These are phyloP conservation scores for Perccottus glenii DNA, from an alignment of 2,113 vertebrate species.

Conservation along the genomic window DNA sequence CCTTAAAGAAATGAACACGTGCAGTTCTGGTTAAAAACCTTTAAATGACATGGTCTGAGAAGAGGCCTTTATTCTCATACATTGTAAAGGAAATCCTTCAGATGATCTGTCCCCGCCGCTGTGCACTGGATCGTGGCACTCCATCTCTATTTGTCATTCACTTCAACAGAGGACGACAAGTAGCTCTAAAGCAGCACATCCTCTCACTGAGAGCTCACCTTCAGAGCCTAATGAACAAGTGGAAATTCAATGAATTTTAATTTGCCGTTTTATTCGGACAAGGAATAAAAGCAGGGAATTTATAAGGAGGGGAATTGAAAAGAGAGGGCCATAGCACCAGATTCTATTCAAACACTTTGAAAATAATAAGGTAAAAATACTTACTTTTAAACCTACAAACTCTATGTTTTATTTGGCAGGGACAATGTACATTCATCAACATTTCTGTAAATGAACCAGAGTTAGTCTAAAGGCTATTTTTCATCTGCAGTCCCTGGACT, in stretches of 20 bases:
- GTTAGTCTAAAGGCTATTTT: no score
- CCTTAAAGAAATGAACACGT: no score
- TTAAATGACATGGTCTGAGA: constrained; percentile 5
- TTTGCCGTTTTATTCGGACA: constrained; percentile 72
- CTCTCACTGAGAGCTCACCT: constrained; percentile 64
- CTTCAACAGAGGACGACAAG: constrained; percentile 48
- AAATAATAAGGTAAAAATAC: constrained; percentile 61
- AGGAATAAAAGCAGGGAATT: constrained; percentile 59
- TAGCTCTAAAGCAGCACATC: constrained; percentile 52
- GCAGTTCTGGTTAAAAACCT: no score
- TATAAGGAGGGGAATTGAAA: constrained; percentile 73
- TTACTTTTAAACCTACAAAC: constrained; percentile 70
- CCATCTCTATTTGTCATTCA: constrained; percentile 54
- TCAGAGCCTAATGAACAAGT: constrained; percentile 74
- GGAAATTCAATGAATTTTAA: constrained; percentile 78
- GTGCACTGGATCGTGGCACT: constrained; percentile 31
- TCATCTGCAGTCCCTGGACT: no score
- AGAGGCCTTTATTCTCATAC: neutral
- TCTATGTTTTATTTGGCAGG: constrained; percentile 7
- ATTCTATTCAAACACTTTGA: constrained; percentile 56
- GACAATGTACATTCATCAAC: no score
- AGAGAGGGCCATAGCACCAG: constrained; percentile 46
- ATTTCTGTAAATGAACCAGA: no score
- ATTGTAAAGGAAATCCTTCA: neutral
- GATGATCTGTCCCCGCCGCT: neutral